phyloP scores from a whole-genome alignment of 2,113 vertebrate genomes.

The Lathamus discolor region DNA sequence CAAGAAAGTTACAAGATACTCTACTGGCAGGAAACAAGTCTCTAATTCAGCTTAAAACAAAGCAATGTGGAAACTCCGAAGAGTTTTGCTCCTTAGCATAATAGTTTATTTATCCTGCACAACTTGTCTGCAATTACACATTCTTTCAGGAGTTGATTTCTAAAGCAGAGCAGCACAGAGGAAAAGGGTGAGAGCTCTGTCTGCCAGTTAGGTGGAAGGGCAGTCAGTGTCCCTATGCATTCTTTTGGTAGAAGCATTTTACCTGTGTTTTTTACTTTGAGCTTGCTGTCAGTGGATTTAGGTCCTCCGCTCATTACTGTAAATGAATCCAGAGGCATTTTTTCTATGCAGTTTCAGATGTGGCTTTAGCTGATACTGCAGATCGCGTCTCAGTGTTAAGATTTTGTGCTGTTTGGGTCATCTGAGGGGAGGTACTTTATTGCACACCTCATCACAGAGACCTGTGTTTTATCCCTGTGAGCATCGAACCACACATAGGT shows the following conservation, averaged over 20 bases:
- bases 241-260: background rate
- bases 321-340: constrained; percentile 25
- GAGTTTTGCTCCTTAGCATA: constrained; percentile 49
- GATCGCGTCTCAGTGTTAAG: rapidly evolving
- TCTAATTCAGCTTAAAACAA: constrained; percentile 47
- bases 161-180: background rate
- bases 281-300: constrained; percentile 8
- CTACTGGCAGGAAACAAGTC: background rate
- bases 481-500: rapidly evolving
- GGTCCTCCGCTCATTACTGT: background rate
- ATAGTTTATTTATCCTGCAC: constrained; percentile 45
- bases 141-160: background rate
- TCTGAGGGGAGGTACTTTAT: too few relatives aligned
- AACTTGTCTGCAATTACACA: constrained; percentile 30
- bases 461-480: background rate
- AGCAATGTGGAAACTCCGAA: background rate
- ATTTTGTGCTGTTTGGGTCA: background rate
- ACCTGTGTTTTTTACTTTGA: constrained; percentile 2
- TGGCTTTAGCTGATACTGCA: background rate
- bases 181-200: background rate
- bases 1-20: background rate
- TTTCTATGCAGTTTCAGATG: constrained; percentile 43
- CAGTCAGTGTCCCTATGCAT: background rate
- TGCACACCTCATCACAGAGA: rapidly evolving
- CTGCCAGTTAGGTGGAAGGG: background rate